Evolutionary conservation across 2,797 vertebrate genomes (phyloP).

Genomic region (Chelidonichthys spinosus): DNA sequence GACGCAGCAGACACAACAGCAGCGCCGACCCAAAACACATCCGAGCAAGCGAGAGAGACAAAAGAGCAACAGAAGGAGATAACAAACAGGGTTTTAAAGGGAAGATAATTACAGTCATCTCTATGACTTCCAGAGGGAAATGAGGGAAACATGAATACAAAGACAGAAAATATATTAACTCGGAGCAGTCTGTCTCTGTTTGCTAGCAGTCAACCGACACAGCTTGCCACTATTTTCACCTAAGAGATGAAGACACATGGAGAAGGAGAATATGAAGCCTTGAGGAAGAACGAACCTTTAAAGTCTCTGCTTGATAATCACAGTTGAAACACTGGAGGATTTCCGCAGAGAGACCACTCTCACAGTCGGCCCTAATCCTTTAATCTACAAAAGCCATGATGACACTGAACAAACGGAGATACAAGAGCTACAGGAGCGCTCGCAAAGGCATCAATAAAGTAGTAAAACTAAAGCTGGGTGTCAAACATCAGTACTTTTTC

Average conservation of each 20-base stretch:
- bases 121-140: conserved; percentile 61
- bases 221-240: conserved; percentile 51
- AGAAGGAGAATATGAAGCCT: conserved; percentile 16
- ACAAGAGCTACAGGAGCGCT: not conserved
- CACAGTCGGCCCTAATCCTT: conserved; percentile 17
- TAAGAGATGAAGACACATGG: conserved; percentile 29
- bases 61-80: conserved; percentile 37
- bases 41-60: conserved; percentile 16
- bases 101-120: conserved; percentile 74
- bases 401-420: conserved; percentile 1
- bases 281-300: conserved; percentile 32
- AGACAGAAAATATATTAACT: conserved; percentile 57
- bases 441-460: not conserved
- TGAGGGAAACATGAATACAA: not conserved
- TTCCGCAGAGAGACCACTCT: conserved; percentile 9
- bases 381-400: conserved; percentile 12
- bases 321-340: conserved; percentile 15
- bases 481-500: not conserved
- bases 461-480: not conserved
- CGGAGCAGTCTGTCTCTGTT: conserved; percentile 23
- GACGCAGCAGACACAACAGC: conserved; percentile 54
- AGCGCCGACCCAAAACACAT: conserved; percentile 43
- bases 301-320: conserved; percentile 31
- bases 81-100: conserved; percentile 50
- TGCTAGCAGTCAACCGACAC: conserved; percentile 34